These are phyloP conservation scores for Rhimphoctona megacephalus DNA, from an alignment of 2,888 invertebrate genomes.

Conservation along the genomic window DNA sequence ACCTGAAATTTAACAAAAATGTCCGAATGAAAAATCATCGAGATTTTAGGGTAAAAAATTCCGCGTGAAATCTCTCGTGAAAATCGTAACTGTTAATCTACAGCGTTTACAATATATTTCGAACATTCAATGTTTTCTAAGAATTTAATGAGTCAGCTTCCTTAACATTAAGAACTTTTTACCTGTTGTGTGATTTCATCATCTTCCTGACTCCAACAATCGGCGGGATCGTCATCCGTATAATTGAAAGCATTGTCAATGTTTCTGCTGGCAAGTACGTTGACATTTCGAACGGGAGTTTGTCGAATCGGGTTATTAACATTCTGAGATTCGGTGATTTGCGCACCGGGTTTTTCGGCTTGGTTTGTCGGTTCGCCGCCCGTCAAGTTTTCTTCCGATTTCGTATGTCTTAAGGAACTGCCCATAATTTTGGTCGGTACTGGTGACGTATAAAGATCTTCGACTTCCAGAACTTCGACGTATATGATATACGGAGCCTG, in stretches of 20 bases:
- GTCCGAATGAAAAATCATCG: too few species aligned
- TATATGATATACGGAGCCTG: slow-evolving; percentile 99
- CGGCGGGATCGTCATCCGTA: slow-evolving; percentile 88
- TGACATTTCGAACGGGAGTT: slow-evolving; percentile 82
- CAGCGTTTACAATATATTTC: too few species aligned
- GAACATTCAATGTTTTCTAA: background rate
- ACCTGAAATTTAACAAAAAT: too few species aligned
- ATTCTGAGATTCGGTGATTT: slow-evolving; percentile 75
- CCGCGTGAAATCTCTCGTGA: background rate
- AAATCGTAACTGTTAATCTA: background rate
- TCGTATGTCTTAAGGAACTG: slow-evolving; percentile 93
- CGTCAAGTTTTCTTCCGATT: slow-evolving; percentile 96
- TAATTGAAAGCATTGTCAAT: slow-evolving; percentile 81
- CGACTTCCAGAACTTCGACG: slow-evolving; percentile 97
- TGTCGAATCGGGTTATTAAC: slow-evolving; percentile 75
- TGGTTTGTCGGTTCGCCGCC: slow-evolving; percentile 84
- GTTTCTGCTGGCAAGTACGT: slow-evolving; percentile 77
- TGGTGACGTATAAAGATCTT: slow-evolving; percentile 92
- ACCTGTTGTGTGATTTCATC: slow-evolving; percentile 95
- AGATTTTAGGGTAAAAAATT: too few species aligned
- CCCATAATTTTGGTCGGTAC: slow-evolving; percentile 96
- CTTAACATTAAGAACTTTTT: slow-evolving; percentile 58
- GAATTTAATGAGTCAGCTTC: background rate
- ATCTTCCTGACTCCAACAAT: slow-evolving; percentile 98
- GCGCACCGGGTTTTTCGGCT: slow-evolving; percentile 78